Base-by-base conservation (phyloP, 2,888 invertebrate species). In the Agrotis segetum region DNA sequence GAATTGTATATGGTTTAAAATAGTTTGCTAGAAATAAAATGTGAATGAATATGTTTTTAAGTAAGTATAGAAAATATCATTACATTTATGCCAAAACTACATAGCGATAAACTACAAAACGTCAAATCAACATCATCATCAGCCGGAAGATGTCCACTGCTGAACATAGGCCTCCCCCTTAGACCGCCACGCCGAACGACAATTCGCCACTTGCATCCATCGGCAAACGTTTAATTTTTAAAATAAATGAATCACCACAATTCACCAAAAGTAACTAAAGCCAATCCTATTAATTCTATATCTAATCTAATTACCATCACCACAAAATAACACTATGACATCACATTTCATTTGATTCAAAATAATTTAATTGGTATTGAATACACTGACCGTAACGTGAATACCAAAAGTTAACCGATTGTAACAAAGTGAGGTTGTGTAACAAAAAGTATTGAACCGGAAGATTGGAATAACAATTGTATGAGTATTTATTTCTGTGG, bases 281-380 rank as follows among this genome's bases (percentile, higher is more conserved):
- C 67, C 47, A 40, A 53, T 49, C 29, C 77, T 55, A 34, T 68
- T 34, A 16, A 69, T 19, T 55, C 53, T 3, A 17, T 16, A 13
- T 17, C 29, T 19, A 29, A 50, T 44, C 59, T 77, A 77, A 77
- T 74, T 77, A 53, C 47, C 40, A 0, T 6, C 24, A 24, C 1
- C 40, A 63, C 49, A 77, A 40, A 40, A 62, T 24, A 19, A 34
- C 16, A 55, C 60, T 46, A 24, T 73, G 61, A 79, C 74, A 17
- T 66, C 50, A 67, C 49, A 21, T 63, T 66, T 63, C 47, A 68
- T 55, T 62, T 40, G 62, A 50, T 56, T 56, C 29, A 3, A 24
- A 63, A 67, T 75, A 60, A 80, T 74, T 56, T 68, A 77, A 74
- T 80, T 80, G 67, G 60, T 59, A 49, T 75, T 56, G 64, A 74